These are phyloP conservation scores for Corynorhinus townsendii DNA, from an alignment of 2,113 vertebrate species.

Conservation along the genomic window DNA sequence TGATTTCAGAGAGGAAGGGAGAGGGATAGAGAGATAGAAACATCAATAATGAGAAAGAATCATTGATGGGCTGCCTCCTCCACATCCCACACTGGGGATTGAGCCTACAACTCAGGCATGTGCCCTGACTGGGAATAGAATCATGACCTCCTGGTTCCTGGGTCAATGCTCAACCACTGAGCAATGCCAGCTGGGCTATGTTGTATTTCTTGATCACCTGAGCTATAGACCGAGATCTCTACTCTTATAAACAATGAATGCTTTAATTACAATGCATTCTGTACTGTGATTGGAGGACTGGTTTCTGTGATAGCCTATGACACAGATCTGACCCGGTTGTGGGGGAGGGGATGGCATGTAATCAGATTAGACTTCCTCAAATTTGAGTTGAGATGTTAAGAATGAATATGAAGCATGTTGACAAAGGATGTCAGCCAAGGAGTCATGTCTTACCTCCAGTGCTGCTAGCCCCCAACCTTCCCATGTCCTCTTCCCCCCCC, in stretches of 20 bases:
- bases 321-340: not conserved
- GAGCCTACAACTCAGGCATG: no score
- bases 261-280: not conserved
- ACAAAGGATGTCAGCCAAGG: not conserved
- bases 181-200: no score
- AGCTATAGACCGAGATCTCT: not conserved
- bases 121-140: no score
- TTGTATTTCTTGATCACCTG: not conserved
- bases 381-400: not conserved
- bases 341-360: fast-evolving
- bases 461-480: not conserved
- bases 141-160: no score
- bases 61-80: no score
- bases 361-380: not conserved
- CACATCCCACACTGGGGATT: no score
- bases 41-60: no score
- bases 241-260: not conserved
- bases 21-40: no score
- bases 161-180: no score
- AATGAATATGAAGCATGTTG: not conserved
- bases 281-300: not conserved
- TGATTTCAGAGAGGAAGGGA: no score
- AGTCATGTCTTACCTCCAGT: not conserved
- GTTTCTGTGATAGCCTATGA: not conserved
- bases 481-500: not conserved